Percentiles rank a stretch among this genome's conserved stretches.
These are phyloP conservation scores for Lasioglossum oenotherae DNA, from an alignment of 2,888 invertebrate genomes.

Conservation along the genomic window DNA sequence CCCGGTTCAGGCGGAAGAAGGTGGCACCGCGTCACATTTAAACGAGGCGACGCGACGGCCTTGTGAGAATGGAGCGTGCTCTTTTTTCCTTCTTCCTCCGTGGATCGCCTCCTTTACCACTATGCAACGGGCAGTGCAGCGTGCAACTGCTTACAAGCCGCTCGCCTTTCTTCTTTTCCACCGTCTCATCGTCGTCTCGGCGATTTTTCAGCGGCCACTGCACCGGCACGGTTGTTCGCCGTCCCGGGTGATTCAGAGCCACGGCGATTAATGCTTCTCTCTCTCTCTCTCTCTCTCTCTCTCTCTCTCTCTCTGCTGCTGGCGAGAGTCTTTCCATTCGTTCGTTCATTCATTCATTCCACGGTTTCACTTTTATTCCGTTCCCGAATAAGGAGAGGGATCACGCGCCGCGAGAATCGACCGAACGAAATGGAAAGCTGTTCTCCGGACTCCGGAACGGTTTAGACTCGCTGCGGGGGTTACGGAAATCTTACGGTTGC, in stretches of 20 bases:
- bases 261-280: conserved; percentile 31
- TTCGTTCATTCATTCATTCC: conserved; percentile 44
- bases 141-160: background rate
- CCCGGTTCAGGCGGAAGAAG: conserved; percentile 45
- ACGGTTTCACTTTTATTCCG: conserved; percentile 45
- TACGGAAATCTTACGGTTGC: background rate
- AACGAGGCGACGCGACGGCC: conserved; percentile 60
- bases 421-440: conserved; percentile 16
- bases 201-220: conserved; percentile 47
- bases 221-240: conserved; percentile 6
- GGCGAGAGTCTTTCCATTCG: conserved; percentile 25
- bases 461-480: background rate
- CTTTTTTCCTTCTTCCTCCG: conserved; percentile 34
- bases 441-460: background rate
- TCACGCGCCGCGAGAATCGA: background rate
- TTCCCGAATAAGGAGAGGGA: conserved; percentile 14
- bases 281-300: background rate
- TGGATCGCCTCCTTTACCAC: background rate
- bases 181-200: conserved; percentile 50
- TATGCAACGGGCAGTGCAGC: background rate
- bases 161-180: conserved; percentile 40
- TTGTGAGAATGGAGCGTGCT: conserved; percentile 52
- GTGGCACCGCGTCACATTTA: conserved; percentile 56
- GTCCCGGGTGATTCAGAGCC: conserved; percentile 39
- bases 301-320: background rate